Base-by-base conservation (phyloP, 2,113 vertebrate species). In the Toxostoma redivivum region DNA sequence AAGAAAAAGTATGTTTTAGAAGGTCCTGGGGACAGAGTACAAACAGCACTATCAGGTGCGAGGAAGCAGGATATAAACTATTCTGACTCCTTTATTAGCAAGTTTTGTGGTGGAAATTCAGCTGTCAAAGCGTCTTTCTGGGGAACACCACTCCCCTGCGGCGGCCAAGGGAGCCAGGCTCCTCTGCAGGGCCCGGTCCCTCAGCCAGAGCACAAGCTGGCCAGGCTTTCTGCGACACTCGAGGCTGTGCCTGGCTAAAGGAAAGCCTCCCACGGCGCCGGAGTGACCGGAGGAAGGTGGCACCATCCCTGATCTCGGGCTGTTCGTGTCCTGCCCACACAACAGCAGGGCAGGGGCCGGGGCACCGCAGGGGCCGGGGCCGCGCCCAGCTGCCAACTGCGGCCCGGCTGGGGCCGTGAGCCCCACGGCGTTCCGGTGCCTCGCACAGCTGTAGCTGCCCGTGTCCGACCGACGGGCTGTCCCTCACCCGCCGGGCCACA, bases 351-450 rank as follows among this genome's bases (percentile, higher is more conserved):
- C 30, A 4, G 40, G 60, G 33, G 17, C 72, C 5, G 19, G 3
- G 1, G n/a, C 67, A 1, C 38, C 0, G 40, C 30, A 4, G 40
- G 60, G 33, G 17, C 72, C 5, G 19, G 3, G 1, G 12, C 30
- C 1, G 1, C 2, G 6, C 50, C 9, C 72, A 16, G 51, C 53
- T 8, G 22, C 4, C 10, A 24, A 5, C 35, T 5, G 35, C 8
- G 2, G 12, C 9, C 25, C 70, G 9, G 0, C 16, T 8, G 54
- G 20, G 7, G 65, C 31, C 17, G 1, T 1, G 7, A 19, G 45
- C 50, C 66, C n/a, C 0, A 2, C 1, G 1, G 51, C 24, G 0
- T 5, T 5, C 25, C 21, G 27, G 5, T 11, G 11, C 44, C 57
- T 16, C 11, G 3, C 28, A 15, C n/a, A 35, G 44, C 5, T 22